Base-by-base conservation (phyloP, 2,113 vertebrate species). In the Tricholaema leucomelas region DNA sequence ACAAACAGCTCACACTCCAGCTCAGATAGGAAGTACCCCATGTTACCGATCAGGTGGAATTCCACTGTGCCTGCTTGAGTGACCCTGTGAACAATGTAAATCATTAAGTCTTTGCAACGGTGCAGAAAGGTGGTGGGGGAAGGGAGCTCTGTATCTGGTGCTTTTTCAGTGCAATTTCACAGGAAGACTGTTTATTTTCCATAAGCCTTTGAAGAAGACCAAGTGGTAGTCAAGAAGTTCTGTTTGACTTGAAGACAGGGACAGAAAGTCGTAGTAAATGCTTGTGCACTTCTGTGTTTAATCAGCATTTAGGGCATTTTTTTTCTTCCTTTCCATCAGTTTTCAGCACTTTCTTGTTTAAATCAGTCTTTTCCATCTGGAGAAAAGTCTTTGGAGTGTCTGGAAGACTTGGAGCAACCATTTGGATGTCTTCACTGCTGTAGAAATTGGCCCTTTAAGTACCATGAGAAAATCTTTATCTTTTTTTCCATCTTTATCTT, bases 11-110 rank as follows among this genome's bases (percentile, higher is more conserved):
- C 48, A 0, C 89, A 63, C n/a, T 25, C 78, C 79, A 81, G 89
- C 79, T 95, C 87, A 63, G 80, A 92, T 94, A 94, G 80, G 93
- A 96, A 97, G 96, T 88, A 96, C 74, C 92, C 93, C 95, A 88
- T 96, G 96, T 96, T 96, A 93, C 96, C 17, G 21, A 96, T 92
- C 96, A 97, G 96, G 95, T 97, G 97, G 95, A 97, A 97, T 97
- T 98, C 95, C 96, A 97, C 95, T 97, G 91, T 85, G 38, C 84
- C 92, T 52, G 92, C 95, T 96, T 97, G 94, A 97, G 71, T 92
- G 92, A 94, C 74, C 94, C 56, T 28, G 89, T 91, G 96, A 97
- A 97, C 97, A 97, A 97, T 96, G 95, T 94, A 95, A 93, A 96
- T 96, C 96, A 95, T 95, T 97, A 96, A 95, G 93, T 90, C 91